Evolutionary conservation across 2,797 vertebrate genomes (phyloP).

Genomic region (Darevskia mixta): DNA sequence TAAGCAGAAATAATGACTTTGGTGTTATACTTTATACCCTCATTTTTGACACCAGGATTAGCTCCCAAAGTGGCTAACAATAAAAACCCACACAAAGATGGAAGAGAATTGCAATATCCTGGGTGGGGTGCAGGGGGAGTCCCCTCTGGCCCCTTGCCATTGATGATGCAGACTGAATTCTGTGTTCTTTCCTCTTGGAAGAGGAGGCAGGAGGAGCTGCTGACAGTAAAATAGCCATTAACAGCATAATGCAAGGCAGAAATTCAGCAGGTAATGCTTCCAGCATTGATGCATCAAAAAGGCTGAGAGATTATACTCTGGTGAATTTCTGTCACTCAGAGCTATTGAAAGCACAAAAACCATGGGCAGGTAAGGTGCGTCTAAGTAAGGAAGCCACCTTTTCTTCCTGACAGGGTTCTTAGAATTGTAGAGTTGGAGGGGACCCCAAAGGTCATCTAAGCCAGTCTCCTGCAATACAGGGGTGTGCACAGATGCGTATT

Average conservation of each 20-base stretch:
- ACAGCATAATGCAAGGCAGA: constrained; percentile 7
- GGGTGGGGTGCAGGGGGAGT: background rate
- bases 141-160: background rate
- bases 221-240: constrained; percentile 6
- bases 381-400: background rate
- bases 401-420: background rate
- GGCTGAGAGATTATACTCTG: too few species aligned
- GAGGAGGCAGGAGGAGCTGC: background rate
- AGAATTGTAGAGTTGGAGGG: too few species aligned
- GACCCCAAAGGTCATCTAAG: too few species aligned
- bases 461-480: too few species aligned
- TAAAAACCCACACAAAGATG: background rate
- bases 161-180: background rate
- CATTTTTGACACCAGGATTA: background rate
- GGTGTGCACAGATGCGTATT: too few species aligned
- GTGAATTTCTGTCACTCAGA: background rate
- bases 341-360: background rate
- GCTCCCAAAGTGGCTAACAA: background rate
- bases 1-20: background rate
- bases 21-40: background rate
- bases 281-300: background rate
- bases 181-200: background rate
- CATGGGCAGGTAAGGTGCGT: background rate
- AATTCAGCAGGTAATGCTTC: background rate
- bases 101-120: background rate